These are phyloP conservation scores for Nerophis ophidion DNA, from an alignment of 2,113 vertebrate genomes.

Conservation along the genomic window DNA sequence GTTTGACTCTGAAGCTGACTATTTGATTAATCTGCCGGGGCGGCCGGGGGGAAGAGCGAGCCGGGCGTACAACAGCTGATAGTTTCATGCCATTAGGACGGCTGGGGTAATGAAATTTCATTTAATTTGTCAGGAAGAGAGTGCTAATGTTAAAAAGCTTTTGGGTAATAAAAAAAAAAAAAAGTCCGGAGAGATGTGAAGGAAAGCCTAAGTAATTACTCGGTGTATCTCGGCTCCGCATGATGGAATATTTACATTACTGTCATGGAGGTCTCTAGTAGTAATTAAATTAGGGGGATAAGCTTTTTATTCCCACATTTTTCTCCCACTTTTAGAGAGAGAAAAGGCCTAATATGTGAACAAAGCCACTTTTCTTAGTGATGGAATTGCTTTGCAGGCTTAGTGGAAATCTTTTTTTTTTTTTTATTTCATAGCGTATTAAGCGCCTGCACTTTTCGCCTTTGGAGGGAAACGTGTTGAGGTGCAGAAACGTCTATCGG, in stretches of 20 bases:
- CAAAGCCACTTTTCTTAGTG: slow-evolving; percentile 64
- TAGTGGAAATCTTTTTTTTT: slow-evolving; percentile 37
- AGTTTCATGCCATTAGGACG: slow-evolving; percentile 92
- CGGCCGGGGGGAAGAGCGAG: slow-evolving; percentile 72
- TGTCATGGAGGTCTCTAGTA: slow-evolving; percentile 81
- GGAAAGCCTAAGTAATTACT: slow-evolving; percentile 97
- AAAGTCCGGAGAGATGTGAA: slow-evolving; percentile 80
- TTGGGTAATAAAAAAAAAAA: slow-evolving; percentile 82
- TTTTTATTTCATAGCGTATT: slow-evolving; percentile 55
- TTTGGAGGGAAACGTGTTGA: slow-evolving; percentile 2
- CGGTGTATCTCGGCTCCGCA: slow-evolving; percentile 84
- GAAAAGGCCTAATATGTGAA: slow-evolving; percentile 61
- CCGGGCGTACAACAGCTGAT: slow-evolving; percentile 75
- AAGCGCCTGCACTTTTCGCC: slow-evolving; percentile 48
- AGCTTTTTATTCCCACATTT: slow-evolving; percentile 71
- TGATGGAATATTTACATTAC: slow-evolving; percentile 98
- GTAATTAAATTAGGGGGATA: slow-evolving; percentile 95
- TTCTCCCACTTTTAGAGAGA: slow-evolving; percentile 49
- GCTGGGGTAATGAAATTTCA: slow-evolving; percentile 98
- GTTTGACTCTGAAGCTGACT: slow-evolving; percentile 73
- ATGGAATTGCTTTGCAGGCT: slow-evolving; percentile 59
- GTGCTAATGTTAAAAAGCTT: slow-evolving; percentile 99
- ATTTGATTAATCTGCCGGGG: slow-evolving; percentile 77
- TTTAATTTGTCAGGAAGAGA: slow-evolving; percentile 99
- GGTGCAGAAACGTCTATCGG: slow-evolving; percentile 22